Percentiles rank a stretch among this genome's conserved stretches.
phyloP scores from a whole-genome alignment of 2,888 invertebrate genomes.

The Acanthacorydalis orientalis region DNA sequence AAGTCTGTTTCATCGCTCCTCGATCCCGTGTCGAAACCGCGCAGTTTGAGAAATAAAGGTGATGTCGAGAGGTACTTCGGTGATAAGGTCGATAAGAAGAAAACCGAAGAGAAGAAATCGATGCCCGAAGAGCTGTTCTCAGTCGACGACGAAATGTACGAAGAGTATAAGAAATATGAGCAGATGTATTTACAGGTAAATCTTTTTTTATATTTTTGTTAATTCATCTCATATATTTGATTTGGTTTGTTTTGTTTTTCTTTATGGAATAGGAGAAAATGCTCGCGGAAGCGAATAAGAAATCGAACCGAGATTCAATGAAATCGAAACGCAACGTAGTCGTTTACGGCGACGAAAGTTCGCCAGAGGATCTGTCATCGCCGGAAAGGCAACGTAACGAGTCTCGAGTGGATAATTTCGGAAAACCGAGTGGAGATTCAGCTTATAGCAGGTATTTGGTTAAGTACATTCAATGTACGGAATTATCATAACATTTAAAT shows the following conservation, averaged over 20 bases:
- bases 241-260: not conserved
- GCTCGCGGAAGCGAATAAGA: constrained; percentile 5
- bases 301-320: constrained; percentile 7
- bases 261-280: constrained; percentile 12
- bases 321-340: constrained; percentile 10
- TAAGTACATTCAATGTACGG: not conserved
- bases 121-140: constrained; percentile 21
- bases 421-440: constrained; percentile 44
- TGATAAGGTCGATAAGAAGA: constrained; percentile 26
- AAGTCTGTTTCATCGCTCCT: constrained; percentile 38
- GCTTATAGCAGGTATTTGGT: constrained; percentile 69
- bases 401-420: constrained; percentile 21
- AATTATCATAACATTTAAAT: not conserved
- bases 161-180: constrained; percentile 25
- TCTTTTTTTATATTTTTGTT: not conserved
- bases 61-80: constrained; percentile 19
- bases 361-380: constrained; percentile 13
- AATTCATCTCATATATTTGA: not conserved
- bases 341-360: constrained; percentile 18
- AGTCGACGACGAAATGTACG: constrained; percentile 23
- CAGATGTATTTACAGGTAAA: constrained; percentile 22
- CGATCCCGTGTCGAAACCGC: constrained; percentile 25
- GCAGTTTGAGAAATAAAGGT: constrained; percentile 22
- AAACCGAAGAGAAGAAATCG: constrained; percentile 1
- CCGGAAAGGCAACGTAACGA: constrained; percentile 14